These are phyloP conservation scores for Lycopodina hypogea DNA, from an alignment of 37 sponge, comb jelly and placozoan species.

Conservation along the genomic window DNA sequence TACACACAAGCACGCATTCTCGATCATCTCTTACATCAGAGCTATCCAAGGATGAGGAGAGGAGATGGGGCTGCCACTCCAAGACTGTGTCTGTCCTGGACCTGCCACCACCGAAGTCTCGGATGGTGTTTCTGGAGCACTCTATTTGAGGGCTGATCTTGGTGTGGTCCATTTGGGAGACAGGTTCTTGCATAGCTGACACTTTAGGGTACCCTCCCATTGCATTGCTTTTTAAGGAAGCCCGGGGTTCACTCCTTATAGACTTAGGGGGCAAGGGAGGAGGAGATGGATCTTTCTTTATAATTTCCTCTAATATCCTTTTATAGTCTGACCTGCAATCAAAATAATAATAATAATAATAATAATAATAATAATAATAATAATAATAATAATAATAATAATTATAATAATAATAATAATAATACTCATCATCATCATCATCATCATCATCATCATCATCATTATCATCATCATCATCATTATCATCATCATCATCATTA, in stretches of 20 bases:
- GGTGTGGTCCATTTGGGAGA: too few species aligned
- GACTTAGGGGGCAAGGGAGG: slow-evolving; percentile 14
- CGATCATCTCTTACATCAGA: slow-evolving; percentile 35
- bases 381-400: too few species aligned
- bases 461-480: too few species aligned
- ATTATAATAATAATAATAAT: too few species aligned
- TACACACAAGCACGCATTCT: too few species aligned
- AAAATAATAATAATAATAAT: too few species aligned
- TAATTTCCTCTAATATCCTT: slow-evolving; percentile 46
- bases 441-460: too few species aligned
- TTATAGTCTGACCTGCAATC: slow-evolving; percentile 41
- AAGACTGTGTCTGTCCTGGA: neutral
- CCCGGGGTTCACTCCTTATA: neutral
- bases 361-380: too few species aligned
- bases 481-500: too few species aligned
- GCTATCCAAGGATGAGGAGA: neutral
- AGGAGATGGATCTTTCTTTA: slow-evolving; percentile 4
- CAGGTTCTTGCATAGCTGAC: neutral
- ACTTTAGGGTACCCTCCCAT: neutral
- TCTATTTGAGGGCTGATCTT: too few species aligned
- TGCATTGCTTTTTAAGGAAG: neutral
- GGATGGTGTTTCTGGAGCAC: slow-evolving; percentile 2
- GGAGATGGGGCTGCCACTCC: neutral
- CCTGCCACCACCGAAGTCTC: neutral
- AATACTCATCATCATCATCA: too few species aligned